Percentiles rank a stretch among this genome's conserved stretches.
phyloP scores from a whole-genome alignment of 2,888 invertebrate genomes.

The Xylota segnis region DNA sequence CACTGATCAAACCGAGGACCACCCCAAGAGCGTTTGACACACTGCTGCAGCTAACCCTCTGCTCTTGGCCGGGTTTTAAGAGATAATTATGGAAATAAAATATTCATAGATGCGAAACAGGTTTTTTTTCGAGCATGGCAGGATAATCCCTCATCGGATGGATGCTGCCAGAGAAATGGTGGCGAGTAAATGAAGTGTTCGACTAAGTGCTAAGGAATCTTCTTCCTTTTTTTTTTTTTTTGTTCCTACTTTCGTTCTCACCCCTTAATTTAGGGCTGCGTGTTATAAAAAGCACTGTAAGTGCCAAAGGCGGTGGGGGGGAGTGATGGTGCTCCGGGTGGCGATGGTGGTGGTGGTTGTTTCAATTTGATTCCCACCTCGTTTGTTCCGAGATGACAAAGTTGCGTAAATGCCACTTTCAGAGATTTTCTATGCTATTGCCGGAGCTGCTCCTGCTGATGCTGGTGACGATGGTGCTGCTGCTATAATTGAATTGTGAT shows the following conservation, averaged over 20 bases:
- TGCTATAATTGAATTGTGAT: constrained; percentile 76
- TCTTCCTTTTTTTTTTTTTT: constrained; percentile 36
- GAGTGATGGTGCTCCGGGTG: constrained; percentile 6
- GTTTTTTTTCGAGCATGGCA: constrained; percentile 46
- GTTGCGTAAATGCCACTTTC: constrained; percentile 75
- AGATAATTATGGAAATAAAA: constrained; percentile 72
- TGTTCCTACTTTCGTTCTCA: constrained; percentile 31
- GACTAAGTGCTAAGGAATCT: constrained; percentile 69
- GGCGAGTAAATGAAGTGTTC: constrained; percentile 70
- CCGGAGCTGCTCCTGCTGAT: constrained; percentile 15
- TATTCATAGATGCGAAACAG: constrained; percentile 74
- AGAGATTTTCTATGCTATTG: constrained; percentile 49
- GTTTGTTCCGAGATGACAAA: constrained; percentile 68
- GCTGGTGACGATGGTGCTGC: constrained; percentile 23
- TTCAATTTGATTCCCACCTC: constrained; percentile 69
- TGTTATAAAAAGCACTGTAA: constrained; percentile 61
- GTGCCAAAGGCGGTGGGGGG: constrained; percentile 13
- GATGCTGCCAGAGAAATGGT: constrained; percentile 17
- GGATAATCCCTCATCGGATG: constrained; percentile 69
- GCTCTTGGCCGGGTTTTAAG: constrained; percentile 55
- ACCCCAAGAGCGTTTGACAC: constrained; percentile 36
- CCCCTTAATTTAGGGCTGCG: constrained; percentile 60
- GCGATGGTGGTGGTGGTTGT: constrained; percentile 43
- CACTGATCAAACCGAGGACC: constrained; percentile 61
- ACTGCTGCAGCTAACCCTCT: constrained; percentile 32